A percentile compares a stretch with the other conserved stretches of the same genome.
Evolutionary conservation across 2,797 vertebrate genomes (phyloP).

Genomic region (Gallinago nigripennis): DNA sequence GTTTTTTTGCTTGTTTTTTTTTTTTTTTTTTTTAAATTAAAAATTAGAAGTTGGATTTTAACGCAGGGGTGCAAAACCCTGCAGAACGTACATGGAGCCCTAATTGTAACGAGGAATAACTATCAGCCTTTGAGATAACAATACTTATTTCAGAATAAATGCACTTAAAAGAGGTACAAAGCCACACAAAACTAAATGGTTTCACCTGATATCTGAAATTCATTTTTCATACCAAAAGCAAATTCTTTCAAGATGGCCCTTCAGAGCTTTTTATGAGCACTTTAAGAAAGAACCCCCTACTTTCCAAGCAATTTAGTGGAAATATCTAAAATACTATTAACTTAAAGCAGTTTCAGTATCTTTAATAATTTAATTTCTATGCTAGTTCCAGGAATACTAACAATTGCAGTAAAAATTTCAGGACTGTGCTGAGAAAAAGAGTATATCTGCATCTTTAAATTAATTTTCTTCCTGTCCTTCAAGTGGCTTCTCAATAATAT

Average conservation of each 20-base stretch:
- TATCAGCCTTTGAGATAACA: background rate
- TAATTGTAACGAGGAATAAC: background rate
- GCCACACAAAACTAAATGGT: background rate
- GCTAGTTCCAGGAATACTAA: background rate
- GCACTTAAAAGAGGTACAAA: background rate
- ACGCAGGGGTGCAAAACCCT: background rate
- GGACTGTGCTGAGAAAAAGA: background rate
- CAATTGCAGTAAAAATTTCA: background rate
- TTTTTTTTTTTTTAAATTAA: background rate
- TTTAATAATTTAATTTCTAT: background rate
- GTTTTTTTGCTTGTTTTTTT: too few relatives aligned
- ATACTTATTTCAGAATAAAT: background rate
- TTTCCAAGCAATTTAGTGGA: background rate
- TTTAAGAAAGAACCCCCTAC: background rate
- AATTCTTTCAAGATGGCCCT: background rate
- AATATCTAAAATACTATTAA: background rate
- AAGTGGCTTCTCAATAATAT: background rate
- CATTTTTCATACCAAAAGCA: background rate
- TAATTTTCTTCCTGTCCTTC: conserved; percentile 20
- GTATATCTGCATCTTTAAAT: background rate
- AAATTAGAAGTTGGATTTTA: background rate
- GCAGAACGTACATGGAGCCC: background rate
- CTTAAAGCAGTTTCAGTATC: background rate
- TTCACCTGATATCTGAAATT: background rate
- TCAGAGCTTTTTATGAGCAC: background rate